Conservation (phyloP, 1,140 invertebrate species). For the Daktulosphaira vitifoliae region DNA sequence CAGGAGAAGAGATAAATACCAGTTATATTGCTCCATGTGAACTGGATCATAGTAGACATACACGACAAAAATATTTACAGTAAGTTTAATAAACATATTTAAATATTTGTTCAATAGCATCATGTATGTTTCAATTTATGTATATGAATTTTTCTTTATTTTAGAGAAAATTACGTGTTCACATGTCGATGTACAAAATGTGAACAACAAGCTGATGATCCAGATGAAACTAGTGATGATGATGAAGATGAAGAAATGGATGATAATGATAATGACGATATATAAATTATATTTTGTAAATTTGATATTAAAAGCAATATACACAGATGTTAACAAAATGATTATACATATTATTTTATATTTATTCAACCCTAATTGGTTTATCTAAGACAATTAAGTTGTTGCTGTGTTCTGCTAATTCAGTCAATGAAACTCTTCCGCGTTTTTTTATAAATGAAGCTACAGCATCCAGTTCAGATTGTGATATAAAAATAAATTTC, state of each 20-base stretch:
- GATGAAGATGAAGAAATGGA: constrained; percentile 51
- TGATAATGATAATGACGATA: constrained; percentile 50
- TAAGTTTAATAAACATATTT: constrained; percentile 41
- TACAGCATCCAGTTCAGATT: constrained; percentile 80
- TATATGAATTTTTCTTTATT: constrained; percentile 38
- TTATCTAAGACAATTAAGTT: constrained; percentile 73
- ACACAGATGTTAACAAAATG: background rate
- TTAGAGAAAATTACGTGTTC: constrained; percentile 80
- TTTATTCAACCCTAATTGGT: background rate
- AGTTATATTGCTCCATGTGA: constrained; percentile 84
- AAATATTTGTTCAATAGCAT: background rate
- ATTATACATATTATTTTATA: background rate
- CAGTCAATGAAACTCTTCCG: constrained; percentile 85
- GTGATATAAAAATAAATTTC: constrained; percentile 97
- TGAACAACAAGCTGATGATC: constrained; percentile 58
- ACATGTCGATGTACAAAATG: constrained; percentile 74
- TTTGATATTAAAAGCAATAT: background rate
- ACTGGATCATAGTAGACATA: constrained; percentile 69
- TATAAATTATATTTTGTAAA: background rate
- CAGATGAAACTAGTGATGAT: constrained; percentile 71
- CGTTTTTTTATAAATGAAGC: constrained; percentile 93
- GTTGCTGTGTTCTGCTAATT: constrained; percentile 91
- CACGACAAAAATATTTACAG: constrained; percentile 65
- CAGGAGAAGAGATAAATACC: constrained; percentile 82
- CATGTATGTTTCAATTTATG: background rate